Evolutionary conservation across 2,113 vertebrate species (phyloP).

Genomic region (Panthera leo): DNA sequence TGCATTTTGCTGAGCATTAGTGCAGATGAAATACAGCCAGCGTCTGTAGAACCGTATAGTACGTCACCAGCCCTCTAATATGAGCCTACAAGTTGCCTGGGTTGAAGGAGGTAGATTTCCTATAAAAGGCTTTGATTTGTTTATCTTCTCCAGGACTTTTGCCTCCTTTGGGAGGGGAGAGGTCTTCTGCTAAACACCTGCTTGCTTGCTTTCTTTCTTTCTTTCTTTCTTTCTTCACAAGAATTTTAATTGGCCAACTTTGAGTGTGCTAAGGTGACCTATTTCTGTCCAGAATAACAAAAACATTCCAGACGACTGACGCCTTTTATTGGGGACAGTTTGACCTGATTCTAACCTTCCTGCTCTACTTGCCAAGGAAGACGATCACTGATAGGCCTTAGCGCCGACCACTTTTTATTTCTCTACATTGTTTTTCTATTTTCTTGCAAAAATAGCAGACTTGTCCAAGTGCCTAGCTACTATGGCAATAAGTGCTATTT

Average conservation of each 20-base stretch:
- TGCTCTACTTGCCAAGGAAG: constrained; percentile 48
- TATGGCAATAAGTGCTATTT: constrained; percentile 67
- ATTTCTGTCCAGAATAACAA: constrained; percentile 64
- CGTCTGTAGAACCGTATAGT: background rate
- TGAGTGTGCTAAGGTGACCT: constrained; percentile 61
- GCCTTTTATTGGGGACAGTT: constrained; percentile 6
- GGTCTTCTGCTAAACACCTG: background rate
- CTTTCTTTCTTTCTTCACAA: constrained; percentile 34
- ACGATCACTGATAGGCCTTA: constrained; percentile 6
- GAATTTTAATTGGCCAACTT: constrained; percentile 57
- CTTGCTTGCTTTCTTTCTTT: background rate
- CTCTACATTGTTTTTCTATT: constrained; percentile 43
- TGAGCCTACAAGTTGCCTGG: background rate
- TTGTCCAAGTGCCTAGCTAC: constrained; percentile 60
- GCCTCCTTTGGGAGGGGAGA: background rate
- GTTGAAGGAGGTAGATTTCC: background rate
- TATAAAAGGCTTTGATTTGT: background rate
- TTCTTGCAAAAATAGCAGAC: constrained; percentile 66
- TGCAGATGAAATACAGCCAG: background rate
- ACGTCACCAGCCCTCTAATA: background rate
- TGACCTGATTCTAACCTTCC: constrained; percentile 74
- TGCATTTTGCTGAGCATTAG: background rate
- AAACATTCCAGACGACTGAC: constrained; percentile 65
- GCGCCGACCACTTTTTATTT: constrained; percentile 19
- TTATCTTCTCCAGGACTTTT: constrained; percentile 18